Evolutionary conservation across 2,113 vertebrate species (phyloP).

Genomic region (Oceanites oceanicus): DNA sequence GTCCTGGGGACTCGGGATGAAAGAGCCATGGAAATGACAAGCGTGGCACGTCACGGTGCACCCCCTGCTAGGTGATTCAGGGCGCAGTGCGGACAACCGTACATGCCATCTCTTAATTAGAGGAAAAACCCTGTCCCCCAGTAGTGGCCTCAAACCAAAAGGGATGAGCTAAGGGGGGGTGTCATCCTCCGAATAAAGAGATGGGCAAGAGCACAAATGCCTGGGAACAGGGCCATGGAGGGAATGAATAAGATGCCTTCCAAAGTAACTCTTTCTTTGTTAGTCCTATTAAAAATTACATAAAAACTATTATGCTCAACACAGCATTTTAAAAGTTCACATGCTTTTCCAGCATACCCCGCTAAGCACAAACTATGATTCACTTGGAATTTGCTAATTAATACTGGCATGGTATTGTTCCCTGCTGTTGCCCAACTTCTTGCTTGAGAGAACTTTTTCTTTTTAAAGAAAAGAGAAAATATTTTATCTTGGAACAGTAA

Average conservation of each 20-base stretch:
- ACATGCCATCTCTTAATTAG: background rate
- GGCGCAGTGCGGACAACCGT: background rate
- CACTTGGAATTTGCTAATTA: slow-evolving; percentile 63
- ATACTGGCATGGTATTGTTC: slow-evolving; percentile 38
- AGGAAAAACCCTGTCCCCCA: background rate
- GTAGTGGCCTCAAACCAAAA: background rate
- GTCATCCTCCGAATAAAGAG: background rate
- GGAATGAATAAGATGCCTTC: background rate
- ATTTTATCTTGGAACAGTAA: slow-evolving; percentile 44
- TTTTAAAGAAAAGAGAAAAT: slow-evolving; percentile 25
- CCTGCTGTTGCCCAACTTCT: slow-evolving; percentile 55
- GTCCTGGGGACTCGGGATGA: background rate
- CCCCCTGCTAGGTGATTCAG: background rate
- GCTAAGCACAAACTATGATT: slow-evolving; percentile 44
- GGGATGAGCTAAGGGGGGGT: background rate
- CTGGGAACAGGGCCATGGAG: slow-evolving; percentile 16
- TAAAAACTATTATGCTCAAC: background rate
- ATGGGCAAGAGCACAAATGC: background rate
- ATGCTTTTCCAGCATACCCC: background rate
- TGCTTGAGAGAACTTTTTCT: slow-evolving; percentile 35
- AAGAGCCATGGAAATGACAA: accelerated
- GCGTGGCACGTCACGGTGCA: background rate
- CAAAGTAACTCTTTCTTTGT: background rate
- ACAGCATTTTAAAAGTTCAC: slow-evolving; percentile 29
- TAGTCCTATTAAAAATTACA: background rate